Evolutionary conservation across 2,113 vertebrate species (phyloP), one percentile per base, ranked within the genome.

Genomic region (Melanocharis versteri): DNA sequence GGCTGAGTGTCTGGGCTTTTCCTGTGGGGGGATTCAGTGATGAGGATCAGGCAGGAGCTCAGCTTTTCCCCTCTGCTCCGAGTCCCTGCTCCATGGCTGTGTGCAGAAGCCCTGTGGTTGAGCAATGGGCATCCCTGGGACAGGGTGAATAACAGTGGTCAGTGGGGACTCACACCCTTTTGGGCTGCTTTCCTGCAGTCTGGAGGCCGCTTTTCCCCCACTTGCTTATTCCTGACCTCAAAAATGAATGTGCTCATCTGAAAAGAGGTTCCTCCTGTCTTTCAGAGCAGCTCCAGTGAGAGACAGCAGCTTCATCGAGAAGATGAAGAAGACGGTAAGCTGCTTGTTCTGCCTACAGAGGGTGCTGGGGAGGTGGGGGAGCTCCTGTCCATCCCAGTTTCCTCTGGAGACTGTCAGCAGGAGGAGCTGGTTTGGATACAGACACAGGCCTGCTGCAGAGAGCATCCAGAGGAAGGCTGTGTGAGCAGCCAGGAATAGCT

Each of bases 311-410:
- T 99, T 99, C 78, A 98, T 99, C 45, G 99, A 99, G 92, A 99
- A 99, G 97, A 99, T 99, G 99, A 99, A 99, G 97, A 99, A 99
- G 98, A 99, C 99, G 33, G 99, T 99, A 97, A 98, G 99, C 96
- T 31, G 13, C 61, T 40, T 17, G 21, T 39, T 56, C 42, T 72
- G 86, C 10, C 11, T 68, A 2, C 5, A 0, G 0, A 5, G 53
- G 19, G 30, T 45, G 33, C 45, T 30, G 89, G 56, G 47, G 13
- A 48, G 47, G 37, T 42, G 62, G n/a, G 30, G 64, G 60, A 51
- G 22, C 78, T 80, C 3, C 0, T 47, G 33, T 47, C 47, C 37
- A 18, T 58, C 47, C 62, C 18, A 4, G 5, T 45, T 84, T 51
- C n/a, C 61, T 66, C 51, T 44, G 72, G 37, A 57, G 47, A 37